Evolutionary conservation across 2,797 vertebrate species (phyloP), one percentile per base, ranked within the genome.

Genomic region (Sebastes ruberrimus): DNA sequence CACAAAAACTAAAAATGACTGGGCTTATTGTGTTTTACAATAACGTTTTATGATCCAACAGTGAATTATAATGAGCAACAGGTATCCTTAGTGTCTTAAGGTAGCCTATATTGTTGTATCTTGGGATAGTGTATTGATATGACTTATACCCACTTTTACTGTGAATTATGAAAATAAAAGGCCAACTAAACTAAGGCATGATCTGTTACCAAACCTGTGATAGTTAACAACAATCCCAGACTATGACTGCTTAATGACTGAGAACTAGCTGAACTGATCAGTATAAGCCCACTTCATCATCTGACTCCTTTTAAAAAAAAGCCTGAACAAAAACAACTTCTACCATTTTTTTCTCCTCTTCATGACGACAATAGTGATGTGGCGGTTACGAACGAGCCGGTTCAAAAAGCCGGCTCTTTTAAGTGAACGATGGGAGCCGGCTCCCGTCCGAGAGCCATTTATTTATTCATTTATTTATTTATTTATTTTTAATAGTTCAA

Each of bases 311-410:
- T 6, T 0, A 4, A 14, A 42, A 33, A 33, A 13, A 13, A 23
- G 10, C 14, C 38, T 32, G 42, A 59, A 33, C 14, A 11, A n/a
- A 86, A 86, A 75, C 33, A 64, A 79, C 65, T 78, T 72, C 27
- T 35, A 52, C 65, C 60, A 55, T 80, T 76, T 78, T 74, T 78
- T 74, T 49, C 20, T 35, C 55, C 57, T 61, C 61, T 23, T 73
- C 57, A 33, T 92, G 86, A 38, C 35, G 35, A 38, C 35, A 38
- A 11, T 38, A 38, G 35, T 38, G 35, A 38, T 38, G 10, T 13
- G 35, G 10, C 0, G 35, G 2, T 13, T 1, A 4, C 35, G 35
- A 38, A 38, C 11, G 35, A 38, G 35, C 35, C 35, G 35, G 35
- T 38, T 38, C 2, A 38, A 38, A 38, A 10, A 38, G 11, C 35